Percentiles rank a stretch among this genome's conserved stretches.
These are phyloP conservation scores for Empidonax traillii DNA, from an alignment of 2,113 vertebrate species.

Conservation along the genomic window DNA sequence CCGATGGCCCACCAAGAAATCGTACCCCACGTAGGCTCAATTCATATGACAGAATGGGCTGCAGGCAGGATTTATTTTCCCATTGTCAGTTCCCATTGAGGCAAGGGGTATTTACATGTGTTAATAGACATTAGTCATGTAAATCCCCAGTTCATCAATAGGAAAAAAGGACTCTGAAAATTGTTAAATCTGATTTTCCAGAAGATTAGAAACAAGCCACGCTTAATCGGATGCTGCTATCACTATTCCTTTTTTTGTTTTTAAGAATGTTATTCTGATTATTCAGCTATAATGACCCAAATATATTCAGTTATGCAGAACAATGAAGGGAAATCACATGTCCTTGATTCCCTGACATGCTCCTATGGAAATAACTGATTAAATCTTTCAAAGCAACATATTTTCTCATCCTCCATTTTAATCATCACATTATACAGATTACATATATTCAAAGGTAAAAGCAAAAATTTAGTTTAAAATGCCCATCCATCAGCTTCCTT, in stretches of 20 bases:
- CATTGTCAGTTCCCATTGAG: slow-evolving; percentile 15
- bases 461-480: not conserved
- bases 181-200: slow-evolving; percentile 52
- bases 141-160: slow-evolving; percentile 15
- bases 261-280: slow-evolving; percentile 21
- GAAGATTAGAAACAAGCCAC: not conserved
- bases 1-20: not conserved
- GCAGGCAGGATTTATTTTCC: slow-evolving; percentile 27
- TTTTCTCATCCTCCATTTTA: slow-evolving; percentile 31
- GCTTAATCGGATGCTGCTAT: not conserved
- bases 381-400: not conserved
- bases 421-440: slow-evolving; percentile 4
- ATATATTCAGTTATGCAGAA: slow-evolving; percentile 44
- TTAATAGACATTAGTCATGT: slow-evolving; percentile 48
- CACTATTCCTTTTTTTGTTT: not conserved
- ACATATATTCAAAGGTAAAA: not conserved
- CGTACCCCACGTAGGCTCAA: not conserved
- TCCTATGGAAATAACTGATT: slow-evolving; percentile 29
- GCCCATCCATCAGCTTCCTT: not conserved
- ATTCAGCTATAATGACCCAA: slow-evolving; percentile 26
- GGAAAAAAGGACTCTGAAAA: not conserved
- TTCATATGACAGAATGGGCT: slow-evolving; percentile 11
- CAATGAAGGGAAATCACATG: slow-evolving; percentile 41
- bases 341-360: slow-evolving; percentile 23
- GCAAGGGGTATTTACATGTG: slow-evolving; percentile 18